These are phyloP conservation scores for Eurypyga helias DNA, from an alignment of 2,113 vertebrate genomes.

Conservation along the genomic window DNA sequence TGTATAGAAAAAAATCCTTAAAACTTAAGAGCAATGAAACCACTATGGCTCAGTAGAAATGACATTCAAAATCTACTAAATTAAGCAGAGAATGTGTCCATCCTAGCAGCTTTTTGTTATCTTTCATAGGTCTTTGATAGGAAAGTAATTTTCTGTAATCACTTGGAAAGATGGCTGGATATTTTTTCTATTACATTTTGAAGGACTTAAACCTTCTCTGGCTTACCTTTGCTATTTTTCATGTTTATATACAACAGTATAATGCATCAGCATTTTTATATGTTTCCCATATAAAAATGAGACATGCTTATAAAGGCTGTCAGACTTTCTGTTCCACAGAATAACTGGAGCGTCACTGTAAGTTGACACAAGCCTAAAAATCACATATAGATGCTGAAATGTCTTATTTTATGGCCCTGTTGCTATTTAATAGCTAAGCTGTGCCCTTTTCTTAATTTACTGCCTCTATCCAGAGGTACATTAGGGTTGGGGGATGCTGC, in stretches of 20 bases:
- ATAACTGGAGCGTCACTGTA: slow-evolving; percentile 27
- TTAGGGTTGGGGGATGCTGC: neutral
- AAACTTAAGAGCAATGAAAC: neutral
- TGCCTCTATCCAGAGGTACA: neutral
- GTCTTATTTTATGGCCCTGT: slow-evolving; percentile 52
- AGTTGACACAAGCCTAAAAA: slow-evolving; percentile 55
- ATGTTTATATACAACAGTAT: slow-evolving; percentile 65
- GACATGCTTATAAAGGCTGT: slow-evolving; percentile 41
- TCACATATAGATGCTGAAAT: slow-evolving; percentile 44
- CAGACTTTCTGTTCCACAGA: slow-evolving; percentile 54
- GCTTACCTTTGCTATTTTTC: slow-evolving; percentile 68
- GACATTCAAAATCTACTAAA: neutral
- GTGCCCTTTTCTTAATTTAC: slow-evolving; percentile 46
- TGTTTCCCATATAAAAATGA: slow-evolving; percentile 58
- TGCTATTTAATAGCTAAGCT: slow-evolving; percentile 47
- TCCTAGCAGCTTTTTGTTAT: slow-evolving; percentile 19
- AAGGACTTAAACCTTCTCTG: slow-evolving; percentile 58
- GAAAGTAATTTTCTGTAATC: slow-evolving; percentile 57
- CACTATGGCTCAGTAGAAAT: neutral
- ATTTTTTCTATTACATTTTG: slow-evolving; percentile 58
- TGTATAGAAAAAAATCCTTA: neutral
- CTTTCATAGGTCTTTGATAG: slow-evolving; percentile 25
- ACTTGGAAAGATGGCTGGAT: slow-evolving; percentile 50
- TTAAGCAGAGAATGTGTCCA: slow-evolving; percentile 17
- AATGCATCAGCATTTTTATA: slow-evolving; percentile 71